Conservation (phyloP, 2,888 invertebrate genomes). For the Galerucella nymphaeae region DNA sequence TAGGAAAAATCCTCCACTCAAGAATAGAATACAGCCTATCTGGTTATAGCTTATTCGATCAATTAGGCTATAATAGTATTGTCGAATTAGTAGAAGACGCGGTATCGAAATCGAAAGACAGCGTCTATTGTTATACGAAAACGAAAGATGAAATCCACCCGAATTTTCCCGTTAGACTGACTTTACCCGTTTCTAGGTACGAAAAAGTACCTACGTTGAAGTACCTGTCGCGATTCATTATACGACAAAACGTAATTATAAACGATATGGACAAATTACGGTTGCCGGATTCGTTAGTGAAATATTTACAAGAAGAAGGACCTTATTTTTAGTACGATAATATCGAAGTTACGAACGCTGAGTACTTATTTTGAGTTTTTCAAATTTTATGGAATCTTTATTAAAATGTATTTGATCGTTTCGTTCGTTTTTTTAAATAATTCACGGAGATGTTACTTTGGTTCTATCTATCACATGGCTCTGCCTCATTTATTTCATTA, state of each 20-base stretch:
- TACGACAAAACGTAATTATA: slow-evolving; percentile 74
- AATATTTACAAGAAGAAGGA: slow-evolving; percentile 66
- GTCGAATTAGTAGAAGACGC: slow-evolving; percentile 80
- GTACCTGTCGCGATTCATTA: slow-evolving; percentile 79
- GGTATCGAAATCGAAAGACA: slow-evolving; percentile 76
- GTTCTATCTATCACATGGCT: background rate
- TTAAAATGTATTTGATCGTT: slow-evolving; percentile 2
- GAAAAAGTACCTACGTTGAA: slow-evolving; percentile 77
- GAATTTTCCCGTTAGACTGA: slow-evolving; percentile 78
- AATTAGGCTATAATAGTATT: slow-evolving; percentile 69
- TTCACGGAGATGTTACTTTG: background rate
- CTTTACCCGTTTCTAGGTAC: slow-evolving; percentile 80
- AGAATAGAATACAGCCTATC: slow-evolving; percentile 77
- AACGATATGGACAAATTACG: slow-evolving; percentile 79
- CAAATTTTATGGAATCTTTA: slow-evolving; percentile 33
- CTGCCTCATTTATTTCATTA: too few species aligned
- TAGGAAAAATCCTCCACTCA: slow-evolving; percentile 76
- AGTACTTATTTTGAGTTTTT: slow-evolving; percentile 34
- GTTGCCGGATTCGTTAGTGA: slow-evolving; percentile 69
- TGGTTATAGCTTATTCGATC: slow-evolving; percentile 51
- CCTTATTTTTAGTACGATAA: slow-evolving; percentile 47
- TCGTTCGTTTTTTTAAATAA: slow-evolving; percentile 2
- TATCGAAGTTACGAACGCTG: slow-evolving; percentile 16
- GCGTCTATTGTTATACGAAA: slow-evolving; percentile 78
- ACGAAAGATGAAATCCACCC: slow-evolving; percentile 74